Conservation (phyloP, 1,140 invertebrate genomes). For the Achatina immaculata region DNA sequence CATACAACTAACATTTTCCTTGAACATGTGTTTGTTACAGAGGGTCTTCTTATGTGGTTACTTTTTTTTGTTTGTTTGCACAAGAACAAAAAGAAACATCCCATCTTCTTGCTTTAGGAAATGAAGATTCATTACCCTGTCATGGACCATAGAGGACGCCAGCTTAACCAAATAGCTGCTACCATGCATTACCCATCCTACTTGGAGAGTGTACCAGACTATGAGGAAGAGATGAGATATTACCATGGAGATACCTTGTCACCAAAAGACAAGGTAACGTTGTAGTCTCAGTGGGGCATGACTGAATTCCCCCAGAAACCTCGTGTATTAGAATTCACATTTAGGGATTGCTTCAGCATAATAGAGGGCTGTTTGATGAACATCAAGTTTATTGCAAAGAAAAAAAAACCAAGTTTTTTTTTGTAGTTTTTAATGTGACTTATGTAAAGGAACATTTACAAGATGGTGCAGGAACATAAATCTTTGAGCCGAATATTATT, state of each 20-base stretch:
- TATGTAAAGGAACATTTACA: no score
- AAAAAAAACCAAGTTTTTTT: no score
- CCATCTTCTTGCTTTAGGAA: constrained; percentile 25
- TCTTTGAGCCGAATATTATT: no score
- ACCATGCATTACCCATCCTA: constrained; percentile 65
- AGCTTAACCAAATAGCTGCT: constrained; percentile 59
- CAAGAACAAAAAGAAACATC: constrained; percentile 1
- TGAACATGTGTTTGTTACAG: not conserved
- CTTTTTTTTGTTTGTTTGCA: not conserved
- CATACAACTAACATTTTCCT: no score
- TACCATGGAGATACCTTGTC: constrained; percentile 65
- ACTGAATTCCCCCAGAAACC: not conserved
- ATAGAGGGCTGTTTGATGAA: no score
- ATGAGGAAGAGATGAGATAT: constrained; percentile 68
- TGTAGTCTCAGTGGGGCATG: not conserved
- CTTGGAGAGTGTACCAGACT: constrained; percentile 64
- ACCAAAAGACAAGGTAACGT: constrained; percentile 63
- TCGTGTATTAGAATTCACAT: not conserved
- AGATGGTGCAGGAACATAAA: no score
- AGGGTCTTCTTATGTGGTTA: not conserved
- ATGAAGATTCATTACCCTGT: constrained; percentile 38
- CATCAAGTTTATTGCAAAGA: no score
- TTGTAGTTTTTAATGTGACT: no score
- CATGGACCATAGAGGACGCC: constrained; percentile 52
- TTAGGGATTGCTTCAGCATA: no score